Conservation (phyloP, 2,888 invertebrate species). For the Latrodectus elegans region DNA sequence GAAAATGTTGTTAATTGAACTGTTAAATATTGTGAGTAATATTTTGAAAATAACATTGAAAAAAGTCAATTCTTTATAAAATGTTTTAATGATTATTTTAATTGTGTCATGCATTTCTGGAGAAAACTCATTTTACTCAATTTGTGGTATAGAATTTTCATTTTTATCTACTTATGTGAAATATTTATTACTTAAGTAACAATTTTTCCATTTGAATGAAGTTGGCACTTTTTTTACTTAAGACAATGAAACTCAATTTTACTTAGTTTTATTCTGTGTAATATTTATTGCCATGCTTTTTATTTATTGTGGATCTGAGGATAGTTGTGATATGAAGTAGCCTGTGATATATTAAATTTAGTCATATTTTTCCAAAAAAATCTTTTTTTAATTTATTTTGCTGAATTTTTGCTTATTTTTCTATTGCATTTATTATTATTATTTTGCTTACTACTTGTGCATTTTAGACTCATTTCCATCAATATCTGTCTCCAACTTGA, state of each 20-base stretch:
- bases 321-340: conserved; percentile 3
- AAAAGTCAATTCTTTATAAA: too few relatives aligned
- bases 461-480: neutral
- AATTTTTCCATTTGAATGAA: neutral
- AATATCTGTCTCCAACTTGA: neutral
- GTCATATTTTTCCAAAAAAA: neutral
- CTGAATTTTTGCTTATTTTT: neutral
- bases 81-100: too few relatives aligned
- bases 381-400: neutral
- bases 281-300: neutral
- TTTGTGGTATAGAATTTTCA: neutral
- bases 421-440: neutral
- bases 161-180: neutral
- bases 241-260: neutral
- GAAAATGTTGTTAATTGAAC: too few relatives aligned
- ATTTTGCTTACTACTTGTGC: neutral
- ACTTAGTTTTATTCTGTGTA: neutral
- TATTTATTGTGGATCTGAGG: neutral
- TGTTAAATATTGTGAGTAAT: too few relatives aligned
- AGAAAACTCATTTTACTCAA: neutral
- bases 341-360: neutral
- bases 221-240: neutral
- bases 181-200: neutral
- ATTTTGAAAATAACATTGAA: too few relatives aligned
- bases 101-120: too few relatives aligned